phyloP scores from a whole-genome alignment of 2,797 vertebrate genomes.

The Decapterus maruadsi region DNA sequence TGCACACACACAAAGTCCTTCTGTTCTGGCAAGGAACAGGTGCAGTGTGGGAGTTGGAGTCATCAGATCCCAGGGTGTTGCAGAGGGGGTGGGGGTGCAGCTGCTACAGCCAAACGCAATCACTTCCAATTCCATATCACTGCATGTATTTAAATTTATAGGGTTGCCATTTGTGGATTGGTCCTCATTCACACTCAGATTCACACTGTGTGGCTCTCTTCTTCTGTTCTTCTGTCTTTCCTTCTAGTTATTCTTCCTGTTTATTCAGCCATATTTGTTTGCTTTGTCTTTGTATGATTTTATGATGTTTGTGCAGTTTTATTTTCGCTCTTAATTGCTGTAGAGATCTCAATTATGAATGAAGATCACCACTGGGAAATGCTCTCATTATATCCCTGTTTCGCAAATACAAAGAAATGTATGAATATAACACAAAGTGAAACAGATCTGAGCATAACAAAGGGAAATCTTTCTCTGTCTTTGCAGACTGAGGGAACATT shows the following conservation, averaged over 20 bases:
- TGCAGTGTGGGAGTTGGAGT: slow-evolving; percentile 82
- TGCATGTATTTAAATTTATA: slow-evolving; percentile 40
- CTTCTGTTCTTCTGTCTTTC: not conserved
- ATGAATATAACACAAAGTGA: slow-evolving; percentile 1
- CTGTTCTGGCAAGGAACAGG: slow-evolving; percentile 82
- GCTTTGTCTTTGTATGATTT: slow-evolving; percentile 2
- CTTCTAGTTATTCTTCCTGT: not conserved
- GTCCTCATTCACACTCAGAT: slow-evolving; percentile 18
- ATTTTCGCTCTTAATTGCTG: not conserved
- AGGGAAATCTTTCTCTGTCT: slow-evolving; percentile 5
- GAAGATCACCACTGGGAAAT: slow-evolving; percentile 1
- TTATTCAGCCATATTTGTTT: slow-evolving; percentile 15
- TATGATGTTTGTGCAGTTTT: slow-evolving; percentile 2
- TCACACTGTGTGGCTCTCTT: slow-evolving; percentile 9
- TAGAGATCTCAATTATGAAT: slow-evolving; percentile 16
- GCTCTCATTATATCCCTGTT: slow-evolving; percentile 19
- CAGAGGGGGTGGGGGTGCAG: slow-evolving; percentile 64
- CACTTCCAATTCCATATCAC: slow-evolving; percentile 54
- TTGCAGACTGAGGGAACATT: slow-evolving; percentile 18
- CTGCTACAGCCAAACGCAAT: slow-evolving; percentile 64
- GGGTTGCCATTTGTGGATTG: slow-evolving; percentile 33
- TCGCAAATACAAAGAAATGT: not conserved
- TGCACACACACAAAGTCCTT: slow-evolving; percentile 73
- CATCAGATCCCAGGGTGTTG: slow-evolving; percentile 74
- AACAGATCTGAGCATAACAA: slow-evolving; percentile 6